Base-by-base conservation (phyloP, 2,797 vertebrate species). In the Setipinna tenuifilis region DNA sequence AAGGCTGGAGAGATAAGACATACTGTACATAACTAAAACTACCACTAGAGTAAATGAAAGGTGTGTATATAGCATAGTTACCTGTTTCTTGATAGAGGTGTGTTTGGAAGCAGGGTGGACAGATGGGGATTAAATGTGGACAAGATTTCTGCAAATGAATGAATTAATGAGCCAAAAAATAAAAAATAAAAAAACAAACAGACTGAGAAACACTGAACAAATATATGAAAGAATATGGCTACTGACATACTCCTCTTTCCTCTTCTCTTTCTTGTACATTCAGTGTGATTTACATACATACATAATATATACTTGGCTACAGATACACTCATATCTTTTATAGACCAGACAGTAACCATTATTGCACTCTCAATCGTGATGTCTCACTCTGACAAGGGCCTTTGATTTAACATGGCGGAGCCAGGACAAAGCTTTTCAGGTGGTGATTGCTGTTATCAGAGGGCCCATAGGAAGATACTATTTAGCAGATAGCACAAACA, bases 111-210 rank as follows among this genome's bases (percentile, higher is more conserved):
- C 4, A 91, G 41, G 81, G 83, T 54, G 65, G 84, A 88, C 59
- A 93, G 83, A 6, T 90, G 88, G 17, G 94, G 90, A 86, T 94
- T 95, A 87, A 95, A 95, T 90, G 92, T 91, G 78, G 94, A 94
- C 88, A 96, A 87, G 89, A 95, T 44, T 87, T 95, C 95, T 95
- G 44, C 68, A 75, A 75, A 31, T 6, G 31, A 35, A 19, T 31
- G 14, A 35, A 31, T 75, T 6, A 17, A 17, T 21, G 58, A 82
- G 58, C 50, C 68, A 89, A 81, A 86, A 54, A 89, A 50, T 48
- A 48, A 54, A 14, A 54, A 2, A 54, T 54, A n/a, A 62, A 62
- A n/a, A 62, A n/a, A 58, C 21, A 28, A 68, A 25, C 9, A 19
- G 57, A 12, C 2, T 0, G 19, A 59, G 11, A 62, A n/a, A 25